Percentiles rank a stretch among this genome's conserved stretches.
Evolutionary conservation across 92 coral and sea anemone genomes (phyloP).

Genomic region (Actinostola sp.): DNA sequence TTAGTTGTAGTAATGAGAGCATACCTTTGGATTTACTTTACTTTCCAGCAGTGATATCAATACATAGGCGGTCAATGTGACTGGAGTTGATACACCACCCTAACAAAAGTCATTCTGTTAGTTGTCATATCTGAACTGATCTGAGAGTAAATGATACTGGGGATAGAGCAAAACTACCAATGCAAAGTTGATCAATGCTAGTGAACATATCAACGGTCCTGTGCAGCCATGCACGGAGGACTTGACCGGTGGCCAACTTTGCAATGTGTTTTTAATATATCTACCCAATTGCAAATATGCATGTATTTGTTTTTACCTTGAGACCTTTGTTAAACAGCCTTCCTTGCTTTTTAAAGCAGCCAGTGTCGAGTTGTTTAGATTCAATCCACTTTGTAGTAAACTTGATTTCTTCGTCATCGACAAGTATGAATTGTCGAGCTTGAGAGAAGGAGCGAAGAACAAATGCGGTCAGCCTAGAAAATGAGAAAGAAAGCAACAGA

Average conservation of each 20-base stretch:
- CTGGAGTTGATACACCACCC: slow-evolving; percentile 85
- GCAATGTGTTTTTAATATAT: too few relatives aligned
- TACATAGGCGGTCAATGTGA: slow-evolving; percentile 83
- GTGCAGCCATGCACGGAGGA: too few relatives aligned
- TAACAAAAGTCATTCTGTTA: slow-evolving; percentile 23
- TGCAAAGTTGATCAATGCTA: not conserved
- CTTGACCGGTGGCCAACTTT: too few relatives aligned
- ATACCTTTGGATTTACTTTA: slow-evolving; percentile 66
- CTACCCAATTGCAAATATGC: not conserved
- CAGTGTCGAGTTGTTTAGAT: slow-evolving; percentile 50
- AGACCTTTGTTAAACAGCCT: slow-evolving; percentile 63
- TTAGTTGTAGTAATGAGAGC: not conserved
- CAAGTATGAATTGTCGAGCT: slow-evolving; percentile 78
- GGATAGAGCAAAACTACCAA: not conserved
- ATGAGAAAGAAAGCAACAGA: too few relatives aligned
- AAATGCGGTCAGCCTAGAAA: slow-evolving; percentile 90
- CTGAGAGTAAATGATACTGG: too few relatives aligned
- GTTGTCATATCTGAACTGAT: too few relatives aligned
- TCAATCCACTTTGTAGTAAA: slow-evolving; percentile 70
- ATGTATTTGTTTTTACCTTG: too few relatives aligned
- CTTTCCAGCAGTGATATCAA: slow-evolving; percentile 82
- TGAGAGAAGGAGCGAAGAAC: slow-evolving; percentile 95
- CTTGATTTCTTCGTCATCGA: slow-evolving; percentile 67
- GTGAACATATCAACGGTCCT: too few relatives aligned
- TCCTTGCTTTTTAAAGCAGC: slow-evolving; percentile 84